These are phyloP conservation scores for Chrysemys picta DNA, from an alignment of 2,113 vertebrate genomes.

Conservation along the genomic window DNA sequence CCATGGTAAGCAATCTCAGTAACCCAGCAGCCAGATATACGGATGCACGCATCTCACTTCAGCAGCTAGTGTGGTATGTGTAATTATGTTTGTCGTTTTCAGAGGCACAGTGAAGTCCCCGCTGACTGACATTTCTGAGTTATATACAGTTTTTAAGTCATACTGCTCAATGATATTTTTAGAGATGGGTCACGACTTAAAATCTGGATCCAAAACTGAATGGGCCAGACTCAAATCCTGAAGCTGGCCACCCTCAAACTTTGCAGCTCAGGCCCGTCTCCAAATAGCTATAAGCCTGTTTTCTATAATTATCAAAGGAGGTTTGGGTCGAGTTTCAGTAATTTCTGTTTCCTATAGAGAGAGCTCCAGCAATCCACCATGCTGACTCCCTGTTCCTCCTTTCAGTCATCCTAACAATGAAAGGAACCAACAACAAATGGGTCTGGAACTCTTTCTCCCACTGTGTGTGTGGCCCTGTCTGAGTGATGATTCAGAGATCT, in stretches of 20 bases:
- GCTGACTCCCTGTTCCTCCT: not conserved
- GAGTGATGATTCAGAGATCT: not conserved
- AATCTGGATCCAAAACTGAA: not conserved
- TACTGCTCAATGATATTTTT: not conserved
- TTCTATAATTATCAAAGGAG: not conserved
- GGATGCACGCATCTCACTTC: not conserved
- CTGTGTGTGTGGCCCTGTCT: not conserved
- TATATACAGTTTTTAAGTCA: not conserved
- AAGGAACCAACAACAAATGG: not conserved
- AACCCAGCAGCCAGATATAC: not conserved
- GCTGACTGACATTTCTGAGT: not conserved
- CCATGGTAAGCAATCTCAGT: not conserved
- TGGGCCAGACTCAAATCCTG: not conserved
- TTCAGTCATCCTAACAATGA: slow-evolving; percentile 5
- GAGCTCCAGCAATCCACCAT: not conserved
- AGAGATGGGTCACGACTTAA: not conserved
- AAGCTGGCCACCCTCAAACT: not conserved
- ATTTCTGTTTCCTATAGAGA: not conserved
- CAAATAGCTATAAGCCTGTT: not conserved
- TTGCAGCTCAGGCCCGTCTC: not conserved
- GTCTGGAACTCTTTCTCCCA: not conserved
- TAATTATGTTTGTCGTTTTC: not conserved
- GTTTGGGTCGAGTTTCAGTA: not conserved
- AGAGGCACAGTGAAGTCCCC: too few species aligned
- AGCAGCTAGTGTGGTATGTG: not conserved